Evolutionary conservation across 2,113 vertebrate genomes (phyloP), one percentile per base, ranked within the genome.

Genomic region (Gallinago undulata): DNA sequence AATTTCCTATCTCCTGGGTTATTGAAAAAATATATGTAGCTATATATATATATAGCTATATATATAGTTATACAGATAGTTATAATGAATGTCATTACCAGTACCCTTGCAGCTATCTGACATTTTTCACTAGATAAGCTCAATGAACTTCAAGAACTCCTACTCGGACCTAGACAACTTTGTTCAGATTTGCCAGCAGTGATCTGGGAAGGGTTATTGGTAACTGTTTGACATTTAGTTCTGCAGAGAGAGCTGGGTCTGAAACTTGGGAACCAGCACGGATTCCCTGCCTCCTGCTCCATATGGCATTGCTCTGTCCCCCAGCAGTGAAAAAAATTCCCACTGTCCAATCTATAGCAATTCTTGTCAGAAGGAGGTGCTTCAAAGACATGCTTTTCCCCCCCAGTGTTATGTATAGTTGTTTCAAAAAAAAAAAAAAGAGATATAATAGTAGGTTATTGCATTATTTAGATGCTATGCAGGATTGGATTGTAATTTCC

Each of bases 401-500:
- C 12, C 51, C 33, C 43, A n/a, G 22, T 55, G 77, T 43, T 78
- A 48, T 7, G 41, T 39, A 43, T 45, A 47, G 72, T 55, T 75
- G 41, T 45, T 89, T 62, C 69, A 39, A 39, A 39, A 39, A 41
- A 84, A 84, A 55, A 84, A 84, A 51, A 94, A 84, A 10, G 57
- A 92, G 73, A 45, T 28, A 79, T 45, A 91, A 31, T 8, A 93
- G 60, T 37, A 78, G 48, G 66, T 50, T 94, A 66, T 66, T 95
- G 83, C 48, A 94, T 93, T 96, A 89, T 95, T 95, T 89, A 92
- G 69, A 48, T 76, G 33, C 37, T 25, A 62, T 62, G 70, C 62
- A 87, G 88, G 68, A 60, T 31, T 74, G 31, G 83, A 81, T 89
- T 89, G 31, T 76, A 62, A 96, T 94, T 96, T 96, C 77, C 74